phyloP scores from a whole-genome alignment of 2,113 vertebrate species.

The Climacteris rufus region DNA sequence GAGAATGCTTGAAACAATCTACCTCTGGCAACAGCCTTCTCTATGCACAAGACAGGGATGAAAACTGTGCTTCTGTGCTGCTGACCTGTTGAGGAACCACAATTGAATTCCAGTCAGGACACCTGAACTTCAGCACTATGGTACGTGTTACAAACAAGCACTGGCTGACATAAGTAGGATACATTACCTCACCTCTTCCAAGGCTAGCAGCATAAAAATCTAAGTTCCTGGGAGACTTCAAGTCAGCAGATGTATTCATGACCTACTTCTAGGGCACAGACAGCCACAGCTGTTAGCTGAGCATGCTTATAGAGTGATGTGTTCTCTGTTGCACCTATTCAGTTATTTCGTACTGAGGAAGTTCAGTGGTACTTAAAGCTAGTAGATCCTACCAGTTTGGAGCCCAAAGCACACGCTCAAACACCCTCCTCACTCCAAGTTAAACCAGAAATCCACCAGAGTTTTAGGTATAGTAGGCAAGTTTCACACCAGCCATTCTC shows the following conservation, averaged over 20 bases:
- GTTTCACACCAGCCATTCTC: neutral
- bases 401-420: neutral
- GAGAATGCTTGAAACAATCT: neutral
- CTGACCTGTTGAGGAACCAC: neutral
- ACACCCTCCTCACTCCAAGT: neutral
- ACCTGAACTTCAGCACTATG: neutral
- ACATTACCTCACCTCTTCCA: neutral
- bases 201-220: neutral
- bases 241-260: neutral
- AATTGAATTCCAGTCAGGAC: neutral
- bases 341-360: neutral
- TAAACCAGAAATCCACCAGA: neutral
- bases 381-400: neutral
- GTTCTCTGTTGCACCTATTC: neutral
- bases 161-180: neutral
- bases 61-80: neutral
- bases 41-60: neutral
- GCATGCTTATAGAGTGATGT: rapidly evolving
- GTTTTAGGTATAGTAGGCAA: neutral
- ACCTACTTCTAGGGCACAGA: neutral
- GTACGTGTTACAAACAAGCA: neutral
- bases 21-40: neutral
- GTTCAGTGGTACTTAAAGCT: rapidly evolving
- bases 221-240: neutral
- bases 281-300: neutral